Base-by-base conservation (phyloP, 1,140 invertebrate species). In the Zaprionus ornatus region DNA sequence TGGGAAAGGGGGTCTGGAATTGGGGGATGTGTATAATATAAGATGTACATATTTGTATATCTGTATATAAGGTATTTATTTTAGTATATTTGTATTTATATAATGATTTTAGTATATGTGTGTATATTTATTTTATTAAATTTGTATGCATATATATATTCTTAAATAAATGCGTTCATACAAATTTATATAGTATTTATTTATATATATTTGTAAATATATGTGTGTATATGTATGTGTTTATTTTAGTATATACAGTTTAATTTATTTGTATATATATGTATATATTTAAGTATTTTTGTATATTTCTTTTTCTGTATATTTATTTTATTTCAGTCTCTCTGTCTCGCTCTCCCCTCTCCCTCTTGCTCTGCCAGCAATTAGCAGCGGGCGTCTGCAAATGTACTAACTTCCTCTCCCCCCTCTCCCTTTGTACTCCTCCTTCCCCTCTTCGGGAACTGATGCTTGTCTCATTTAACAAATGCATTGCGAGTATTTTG, bases 401-500 rank as follows among this genome's bases (percentile, higher is more conserved):
- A 17, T n/a, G 2, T 0, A 42, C 40, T 17, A 42, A 1, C 37
- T 35, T 23, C 32, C n/a, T 17, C 66, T 59, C 4, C 12, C 10
- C 9, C 32, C 7, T 5, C 32, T 3, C 19, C n/a, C 25, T 17
- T 10, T 3, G 32, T 5, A 9, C 15, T 4, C 21, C 35, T 0
- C 0, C 19, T 3, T 0, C 19, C 17, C 7, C 2, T 23, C 0
- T 27, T 29, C 10, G 23, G 12, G 4, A n/a, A 19, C 13, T 50
- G 65, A 23, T 40, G 42, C 59, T 86, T 75, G 72, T 75, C 75
- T 85, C 76, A 70, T 65, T 64, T 45, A 60, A 73, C 69, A 84
- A 80, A 63, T 77, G 77, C 62, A 69, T 61, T 70, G 40, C 42
- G 80, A 74, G 80, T 80, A 66, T 85, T 74, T 70, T 80, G 76